phyloP scores from a whole-genome alignment of 2,113 vertebrate genomes.

The Seriola aureovittata region DNA sequence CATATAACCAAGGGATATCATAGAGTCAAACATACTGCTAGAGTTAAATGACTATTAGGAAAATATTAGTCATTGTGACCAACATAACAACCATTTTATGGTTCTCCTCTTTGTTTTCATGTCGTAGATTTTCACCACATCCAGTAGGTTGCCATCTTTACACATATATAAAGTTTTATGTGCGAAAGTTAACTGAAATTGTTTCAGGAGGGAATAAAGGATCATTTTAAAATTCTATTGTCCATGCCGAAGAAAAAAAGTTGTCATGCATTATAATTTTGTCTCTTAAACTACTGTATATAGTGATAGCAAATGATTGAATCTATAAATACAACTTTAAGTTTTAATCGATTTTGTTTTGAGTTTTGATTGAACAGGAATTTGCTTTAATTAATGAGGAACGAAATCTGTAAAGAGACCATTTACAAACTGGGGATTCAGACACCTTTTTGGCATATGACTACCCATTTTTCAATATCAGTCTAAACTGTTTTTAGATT shows the following conservation, averaged over 20 bases:
- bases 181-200: conserved; percentile 14
- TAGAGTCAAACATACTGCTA: conserved; percentile 39
- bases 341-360: conserved; percentile 9
- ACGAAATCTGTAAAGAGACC: not conserved
- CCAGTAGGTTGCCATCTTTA: conserved; percentile 9
- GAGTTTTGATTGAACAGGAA: conserved; percentile 4
- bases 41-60: conserved; percentile 50
- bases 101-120: conserved; percentile 54
- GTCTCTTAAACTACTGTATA: conserved; percentile 46
- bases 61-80: conserved; percentile 76
- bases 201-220: conserved; percentile 29
- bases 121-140: conserved; percentile 18
- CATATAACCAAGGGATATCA: conserved; percentile 47
- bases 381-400: not conserved
- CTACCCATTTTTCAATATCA: conserved; percentile 9
- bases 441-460: conserved; percentile 20
- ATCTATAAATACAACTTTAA: conserved; percentile 18
- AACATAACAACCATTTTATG: conserved; percentile 66
- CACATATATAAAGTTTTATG: conserved; percentile 24
- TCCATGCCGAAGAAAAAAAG: conserved; percentile 45
- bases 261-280: conserved; percentile 51
- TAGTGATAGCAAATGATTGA: conserved; percentile 26
- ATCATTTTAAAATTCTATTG: conserved; percentile 33
- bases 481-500: conserved; percentile 33
- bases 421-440: conserved; percentile 27